Conservation (phyloP, 2,888 invertebrate genomes). For the Siphlonurus alternatus region DNA sequence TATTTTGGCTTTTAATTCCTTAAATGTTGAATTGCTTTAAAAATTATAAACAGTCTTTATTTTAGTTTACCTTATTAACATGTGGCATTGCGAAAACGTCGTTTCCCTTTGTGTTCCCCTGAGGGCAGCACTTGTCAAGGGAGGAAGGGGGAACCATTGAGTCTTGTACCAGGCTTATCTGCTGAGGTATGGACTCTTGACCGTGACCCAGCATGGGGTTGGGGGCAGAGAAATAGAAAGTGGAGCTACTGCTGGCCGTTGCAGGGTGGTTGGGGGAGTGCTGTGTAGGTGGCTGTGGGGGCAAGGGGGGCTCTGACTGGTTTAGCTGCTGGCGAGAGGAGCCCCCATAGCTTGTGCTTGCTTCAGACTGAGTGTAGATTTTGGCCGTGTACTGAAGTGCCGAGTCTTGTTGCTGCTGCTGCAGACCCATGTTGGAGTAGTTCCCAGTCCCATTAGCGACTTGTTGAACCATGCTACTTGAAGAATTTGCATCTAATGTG, state of each 20-base stretch:
- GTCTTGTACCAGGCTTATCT: slow-evolving; percentile 12
- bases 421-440: background rate
- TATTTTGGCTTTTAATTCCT: no score
- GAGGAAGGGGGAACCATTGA: slow-evolving; percentile 12
- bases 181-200: slow-evolving; percentile 25
- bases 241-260: background rate
- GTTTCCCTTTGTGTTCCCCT: background rate
- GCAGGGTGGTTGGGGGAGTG: slow-evolving; percentile 11
- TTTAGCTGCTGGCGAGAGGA: slow-evolving; percentile 10
- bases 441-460: slow-evolving; percentile 4
- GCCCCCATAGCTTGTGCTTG: slow-evolving; percentile 15
- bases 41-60: no score
- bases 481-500: background rate
- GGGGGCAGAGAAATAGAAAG: slow-evolving; percentile 17
- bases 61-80: background rate
- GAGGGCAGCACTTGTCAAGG: slow-evolving; percentile 1
- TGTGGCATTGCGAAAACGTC: background rate
- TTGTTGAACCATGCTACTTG: background rate
- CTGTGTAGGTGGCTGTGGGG: slow-evolving; percentile 7
- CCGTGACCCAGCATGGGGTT: slow-evolving; percentile 13
- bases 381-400: slow-evolving; percentile 26
- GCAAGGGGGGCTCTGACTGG: slow-evolving; percentile 16
- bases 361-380: slow-evolving; percentile 23
- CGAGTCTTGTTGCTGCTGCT: slow-evolving; percentile 11
- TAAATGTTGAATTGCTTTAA: no score